Evolutionary conservation across 2,888 invertebrate species (phyloP), one percentile per base, ranked within the genome.

Genomic region (Trachelus troglodyta): DNA sequence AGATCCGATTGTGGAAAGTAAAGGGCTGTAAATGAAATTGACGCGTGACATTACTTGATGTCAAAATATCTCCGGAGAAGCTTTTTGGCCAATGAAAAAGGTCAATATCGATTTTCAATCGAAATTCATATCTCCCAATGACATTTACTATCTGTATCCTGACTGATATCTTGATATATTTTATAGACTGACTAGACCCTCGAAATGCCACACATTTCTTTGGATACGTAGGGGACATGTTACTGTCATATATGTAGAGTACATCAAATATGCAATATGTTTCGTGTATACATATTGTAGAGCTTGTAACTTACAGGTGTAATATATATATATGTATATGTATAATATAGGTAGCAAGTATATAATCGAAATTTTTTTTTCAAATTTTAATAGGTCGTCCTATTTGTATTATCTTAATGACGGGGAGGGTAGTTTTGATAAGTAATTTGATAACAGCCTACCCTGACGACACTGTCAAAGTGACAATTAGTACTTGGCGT

Each of bases 1-100:
- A 91, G 78, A 73, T 91, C 86, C 68, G 91, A 91, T 75, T 91
- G 91, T 31, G 91, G 89, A 81, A 90, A 91, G 79, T 90, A 91
- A n/a, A 91, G 78, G 35, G 85, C 91, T 91, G 89, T 69, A 88
- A 89, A 75, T 81, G 79, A 79, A 81, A 79, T 56, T 56, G 40
- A 56, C 40, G 40, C 0, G 6, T 23, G 23, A 56, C 40, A 4
- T 56, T 56, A 56, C 1, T 56, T 1, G 40, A 56, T 2, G 40
- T 56, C 6, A 6, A 23, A 4, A 23, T 56, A 56, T 56, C 6
- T 0, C 40, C 1, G 6, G 9, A 6, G 15, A 56, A 56, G 23
- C 40, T 56, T 56, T 23, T 56, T 23, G 15, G 9, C 23, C 6
- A 56, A 56, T 56, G 23, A 56, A 56, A 56, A 56, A 56, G 23